Evolutionary conservation across 1,140 invertebrate genomes (phyloP), one percentile per base, ranked within the genome.

Genomic region (Ptiloglossa arizonensis): DNA sequence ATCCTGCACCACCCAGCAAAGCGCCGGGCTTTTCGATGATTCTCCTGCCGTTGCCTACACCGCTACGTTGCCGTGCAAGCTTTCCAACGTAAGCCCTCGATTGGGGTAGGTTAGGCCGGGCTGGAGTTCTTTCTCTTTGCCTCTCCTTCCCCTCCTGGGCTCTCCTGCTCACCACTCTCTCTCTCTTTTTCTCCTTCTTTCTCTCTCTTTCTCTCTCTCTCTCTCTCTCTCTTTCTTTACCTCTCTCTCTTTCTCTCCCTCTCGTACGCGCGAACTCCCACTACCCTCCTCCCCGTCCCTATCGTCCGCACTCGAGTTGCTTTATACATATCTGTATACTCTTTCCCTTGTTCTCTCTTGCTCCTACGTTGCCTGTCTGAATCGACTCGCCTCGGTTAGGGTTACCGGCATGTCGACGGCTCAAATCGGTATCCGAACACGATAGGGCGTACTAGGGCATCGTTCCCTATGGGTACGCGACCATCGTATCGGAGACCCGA

Each of bases 81-180:
- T 85, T 85, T 85, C 82, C 80, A 85, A 70, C 82, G 66, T 85
- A 85, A 84, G 75, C 82, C 67, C 82, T 85, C 80, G 88, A 90
- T 92, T 91, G 90, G 84, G 90, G 88, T 90, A 91, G 90, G 91
- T 90, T 90, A 90, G 89, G 87, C 84, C 87, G 87, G 79, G 79
- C 46, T 79, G 69, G 69, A 75, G 75, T 82, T 86, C 76, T 72
- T 78, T 83, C 76, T 74, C 72, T 77, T 46, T 54, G 63, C 63
- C 63, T 72, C 75, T 67, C 71, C 63, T 68, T 50, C 77, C 66
- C 32, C 46, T 27, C 62, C 52, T 60, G 46, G 32, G 41, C 32
- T 62, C 64, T 60, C 72, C 46, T 5, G 5, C 46, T 76, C 41
- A n/a, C n/a, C n/a, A 38, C 29, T 57, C 48, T 48, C 54, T 70